Evolutionary conservation across 1,140 invertebrate genomes (phyloP).

Genomic region (Drosophila pseudoobscura): DNA sequence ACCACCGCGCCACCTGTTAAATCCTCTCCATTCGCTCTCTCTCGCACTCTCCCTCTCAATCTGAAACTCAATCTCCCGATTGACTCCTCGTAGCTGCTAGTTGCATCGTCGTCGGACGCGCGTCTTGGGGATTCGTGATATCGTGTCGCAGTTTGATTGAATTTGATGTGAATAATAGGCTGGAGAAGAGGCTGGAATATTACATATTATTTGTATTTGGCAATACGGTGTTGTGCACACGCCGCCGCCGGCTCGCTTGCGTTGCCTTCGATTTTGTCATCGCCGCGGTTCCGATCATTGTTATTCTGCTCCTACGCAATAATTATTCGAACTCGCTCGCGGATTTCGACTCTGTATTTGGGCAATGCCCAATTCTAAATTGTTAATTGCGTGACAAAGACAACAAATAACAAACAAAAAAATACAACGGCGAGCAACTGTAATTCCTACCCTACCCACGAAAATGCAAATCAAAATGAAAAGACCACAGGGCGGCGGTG

Average conservation of each 20-base stretch:
- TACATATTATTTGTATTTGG: slow-evolving; percentile 76
- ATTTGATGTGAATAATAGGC: slow-evolving; percentile 42
- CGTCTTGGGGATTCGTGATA: slow-evolving; percentile 59
- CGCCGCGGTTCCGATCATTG: slow-evolving; percentile 35
- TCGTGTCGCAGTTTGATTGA: slow-evolving; percentile 78
- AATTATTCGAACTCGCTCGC: slow-evolving; percentile 58
- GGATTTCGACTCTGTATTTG: slow-evolving; percentile 36
- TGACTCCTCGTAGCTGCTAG: too few relatives aligned
- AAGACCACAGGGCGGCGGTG: slow-evolving; percentile 26
- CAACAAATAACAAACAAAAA: slow-evolving; percentile 3
- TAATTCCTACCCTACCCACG: slow-evolving; percentile 24
- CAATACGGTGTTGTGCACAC: slow-evolving; percentile 46
- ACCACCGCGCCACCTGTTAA: slow-evolving; percentile 51
- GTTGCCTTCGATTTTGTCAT: slow-evolving; percentile 24
- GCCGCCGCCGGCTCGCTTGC: slow-evolving; percentile 28
- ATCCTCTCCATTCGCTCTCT: slow-evolving; percentile 28
- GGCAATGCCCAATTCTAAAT: slow-evolving; percentile 76
- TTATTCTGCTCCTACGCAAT: slow-evolving; percentile 69
- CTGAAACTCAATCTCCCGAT: background rate
- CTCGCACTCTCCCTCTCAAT: slow-evolving; percentile 14
- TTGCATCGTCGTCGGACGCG: slow-evolving; percentile 3
- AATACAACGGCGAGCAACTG: slow-evolving; percentile 9
- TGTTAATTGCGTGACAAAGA: slow-evolving; percentile 68
- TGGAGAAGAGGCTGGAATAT: slow-evolving; percentile 57
- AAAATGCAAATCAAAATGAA: slow-evolving; percentile 60